A percentile compares a stretch with the other conserved stretches of the same genome.
Evolutionary conservation across 2,113 vertebrate genomes (phyloP).

Genomic region (Plectropomus leopardus): DNA sequence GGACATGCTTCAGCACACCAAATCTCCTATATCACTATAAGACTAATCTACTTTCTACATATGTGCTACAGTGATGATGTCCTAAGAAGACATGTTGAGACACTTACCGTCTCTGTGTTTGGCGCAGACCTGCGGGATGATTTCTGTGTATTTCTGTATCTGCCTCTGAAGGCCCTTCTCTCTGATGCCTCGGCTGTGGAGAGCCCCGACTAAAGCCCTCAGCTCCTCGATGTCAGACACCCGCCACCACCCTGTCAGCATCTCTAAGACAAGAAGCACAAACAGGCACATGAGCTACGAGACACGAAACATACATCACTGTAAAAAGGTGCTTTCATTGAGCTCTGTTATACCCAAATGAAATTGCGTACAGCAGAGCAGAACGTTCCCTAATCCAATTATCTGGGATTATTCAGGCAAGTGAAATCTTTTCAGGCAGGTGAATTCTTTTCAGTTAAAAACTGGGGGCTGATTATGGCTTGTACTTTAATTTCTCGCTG

Average conservation of each 20-base stretch:
- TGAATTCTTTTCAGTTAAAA: conserved; percentile 40
- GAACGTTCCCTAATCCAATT: conserved; percentile 61
- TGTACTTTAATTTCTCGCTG: background rate
- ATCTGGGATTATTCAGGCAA: conserved; percentile 56
- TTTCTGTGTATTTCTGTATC: conserved; percentile 97
- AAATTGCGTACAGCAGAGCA: conserved; percentile 37
- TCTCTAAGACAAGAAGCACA: conserved; percentile 83
- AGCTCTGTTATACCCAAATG: conserved; percentile 29
- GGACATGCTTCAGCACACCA: background rate
- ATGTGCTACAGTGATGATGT: background rate
- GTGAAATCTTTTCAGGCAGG: conserved; percentile 46
- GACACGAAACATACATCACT: conserved; percentile 34
- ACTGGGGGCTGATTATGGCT: conserved; percentile 7
- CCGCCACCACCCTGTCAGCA: conserved; percentile 97
- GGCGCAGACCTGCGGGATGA: conserved; percentile 94
- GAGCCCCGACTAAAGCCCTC: conserved; percentile 89
- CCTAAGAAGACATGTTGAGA: background rate
- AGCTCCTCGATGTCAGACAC: conserved; percentile 94
- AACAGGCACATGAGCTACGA: conserved; percentile 25
- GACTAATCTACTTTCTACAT: background rate
- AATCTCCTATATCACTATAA: background rate
- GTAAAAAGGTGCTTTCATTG: conserved; percentile 34
- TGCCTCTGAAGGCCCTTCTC: conserved; percentile 97
- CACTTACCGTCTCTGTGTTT: conserved; percentile 93
- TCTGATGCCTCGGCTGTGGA: conserved; percentile 95